Evolutionary conservation across 2,113 vertebrate species (phyloP), one percentile per base, ranked within the genome.

Genomic region (Apistogramma diplotaenia): DNA sequence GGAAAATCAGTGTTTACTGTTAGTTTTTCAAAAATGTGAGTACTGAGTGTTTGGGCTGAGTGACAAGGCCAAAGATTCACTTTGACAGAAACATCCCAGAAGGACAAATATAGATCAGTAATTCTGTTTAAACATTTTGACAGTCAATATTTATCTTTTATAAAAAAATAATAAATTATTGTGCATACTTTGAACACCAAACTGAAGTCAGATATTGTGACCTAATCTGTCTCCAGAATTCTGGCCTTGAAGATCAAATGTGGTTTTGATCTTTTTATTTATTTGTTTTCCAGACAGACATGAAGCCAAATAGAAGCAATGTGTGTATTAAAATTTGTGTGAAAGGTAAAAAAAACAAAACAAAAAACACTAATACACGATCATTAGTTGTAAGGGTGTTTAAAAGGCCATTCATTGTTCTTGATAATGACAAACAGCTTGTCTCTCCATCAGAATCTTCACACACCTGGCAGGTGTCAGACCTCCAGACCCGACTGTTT

Each of bases 221-320:
- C 21, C 60, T 74, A 51, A n/a, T 60, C n/a, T 49, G 75, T 65
- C 59, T 84, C 67, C 73, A 77, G 56, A 40, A 74, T 82, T 74
- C 55, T 57, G 51, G 75, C 56, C 57, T 76, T 70, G 35, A 80
- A 76, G 61, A 80, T 84, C 61, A 46, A 81, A 80, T 74, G 74
- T 83, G 83, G 59, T 76, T 83, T 60, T 51, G 40, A 87, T 85
- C 18, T 74, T 82, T 79, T 62, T 43, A 18, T 73, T 46, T 59
- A 46, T 75, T 57, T 37, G 57, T 56, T 78, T 65, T 74, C 6
- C 37, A 19, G 46, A 27, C 29, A 61, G 54, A 46, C 71, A 33
- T 27, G 2, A 33, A 46, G 18, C 15, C 54, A 70, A 85, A 75
- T 75, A 71, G 62, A 75, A 85, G 37, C 53, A 76, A 74, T 43